These are phyloP conservation scores for Cryptotermes secundus DNA, from an alignment of 1,140 invertebrate species.

Conservation along the genomic window DNA sequence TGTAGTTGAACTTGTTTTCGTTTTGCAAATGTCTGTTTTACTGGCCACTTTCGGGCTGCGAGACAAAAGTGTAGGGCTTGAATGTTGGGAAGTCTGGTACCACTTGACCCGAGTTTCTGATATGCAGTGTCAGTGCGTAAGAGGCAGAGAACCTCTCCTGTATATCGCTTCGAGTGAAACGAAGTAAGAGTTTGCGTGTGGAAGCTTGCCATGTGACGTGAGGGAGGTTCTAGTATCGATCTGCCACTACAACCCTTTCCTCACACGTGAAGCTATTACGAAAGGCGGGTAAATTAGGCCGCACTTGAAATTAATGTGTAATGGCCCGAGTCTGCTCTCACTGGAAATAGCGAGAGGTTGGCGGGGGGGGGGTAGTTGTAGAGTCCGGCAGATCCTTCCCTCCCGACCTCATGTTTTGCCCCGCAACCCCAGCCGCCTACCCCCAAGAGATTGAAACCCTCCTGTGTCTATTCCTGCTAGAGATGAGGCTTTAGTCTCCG, in stretches of 20 bases:
- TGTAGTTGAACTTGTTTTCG: too few relatives aligned
- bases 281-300: slow-evolving; percentile 10
- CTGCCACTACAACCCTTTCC: slow-evolving; percentile 1
- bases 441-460: background rate
- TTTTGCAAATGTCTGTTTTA: too few relatives aligned
- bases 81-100: too few relatives aligned
- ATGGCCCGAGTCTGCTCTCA: background rate
- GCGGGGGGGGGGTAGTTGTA: background rate
- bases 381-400: background rate
- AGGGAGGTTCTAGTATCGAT: slow-evolving; percentile 16
- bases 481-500: background rate
- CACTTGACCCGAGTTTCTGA: too few relatives aligned
- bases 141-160: background rate
- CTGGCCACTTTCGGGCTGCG: too few relatives aligned
- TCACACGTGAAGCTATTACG: slow-evolving; percentile 13
- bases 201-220: background rate
- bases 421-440: background rate
- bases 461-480: background rate
- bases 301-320: slow-evolving; percentile 10
- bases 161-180: background rate
- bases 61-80: too few relatives aligned
- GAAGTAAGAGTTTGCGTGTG: slow-evolving; percentile 11
- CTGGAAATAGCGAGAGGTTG: background rate
- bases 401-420: background rate
- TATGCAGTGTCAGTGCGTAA: background rate